A percentile compares a stretch with the other conserved stretches of the same genome.
Conservation (phyloP, 2,113 vertebrate genomes). For the Jaculus jaculus region DNA sequence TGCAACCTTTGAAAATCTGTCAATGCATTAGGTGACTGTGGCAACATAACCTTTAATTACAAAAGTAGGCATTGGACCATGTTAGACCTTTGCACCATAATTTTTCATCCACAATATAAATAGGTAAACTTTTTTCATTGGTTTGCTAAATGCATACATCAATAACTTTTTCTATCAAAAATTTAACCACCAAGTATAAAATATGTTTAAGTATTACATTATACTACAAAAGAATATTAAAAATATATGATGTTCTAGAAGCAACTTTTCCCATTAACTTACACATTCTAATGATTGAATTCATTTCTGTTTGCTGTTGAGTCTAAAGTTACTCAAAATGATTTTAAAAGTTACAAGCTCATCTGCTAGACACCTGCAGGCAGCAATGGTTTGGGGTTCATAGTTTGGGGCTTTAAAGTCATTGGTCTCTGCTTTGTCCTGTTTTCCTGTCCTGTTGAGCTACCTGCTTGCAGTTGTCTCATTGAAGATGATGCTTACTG, state of each 20-base stretch:
- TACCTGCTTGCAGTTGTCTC: constrained; percentile 8
- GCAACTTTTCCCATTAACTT: constrained; percentile 35
- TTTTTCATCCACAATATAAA: background rate
- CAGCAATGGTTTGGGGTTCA: background rate
- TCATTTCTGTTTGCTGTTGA: background rate
- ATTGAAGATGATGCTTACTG: background rate
- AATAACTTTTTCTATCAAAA: background rate
- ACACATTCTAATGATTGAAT: constrained; percentile 14
- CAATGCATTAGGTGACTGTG: background rate
- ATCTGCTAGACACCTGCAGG: background rate
- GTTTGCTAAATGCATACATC: constrained; percentile 4
- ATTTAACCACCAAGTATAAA: constrained; percentile 33
- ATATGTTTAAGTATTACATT: constrained; percentile 13
- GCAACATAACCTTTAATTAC: background rate
- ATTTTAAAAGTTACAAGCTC: constrained; percentile 23
- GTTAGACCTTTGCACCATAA: background rate
- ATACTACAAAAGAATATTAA: constrained; percentile 4
- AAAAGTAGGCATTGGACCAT: background rate
- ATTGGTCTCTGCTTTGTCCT: constrained; percentile 17
- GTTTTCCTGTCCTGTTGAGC: background rate
- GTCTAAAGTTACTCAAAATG: background rate
- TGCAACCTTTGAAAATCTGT: background rate
- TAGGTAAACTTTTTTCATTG: background rate
- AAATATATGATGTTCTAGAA: constrained; percentile 16
- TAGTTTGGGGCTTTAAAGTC: constrained; percentile 12